Base-by-base conservation (phyloP, 2,113 vertebrate species). In the Cynocephalus volans region DNA sequence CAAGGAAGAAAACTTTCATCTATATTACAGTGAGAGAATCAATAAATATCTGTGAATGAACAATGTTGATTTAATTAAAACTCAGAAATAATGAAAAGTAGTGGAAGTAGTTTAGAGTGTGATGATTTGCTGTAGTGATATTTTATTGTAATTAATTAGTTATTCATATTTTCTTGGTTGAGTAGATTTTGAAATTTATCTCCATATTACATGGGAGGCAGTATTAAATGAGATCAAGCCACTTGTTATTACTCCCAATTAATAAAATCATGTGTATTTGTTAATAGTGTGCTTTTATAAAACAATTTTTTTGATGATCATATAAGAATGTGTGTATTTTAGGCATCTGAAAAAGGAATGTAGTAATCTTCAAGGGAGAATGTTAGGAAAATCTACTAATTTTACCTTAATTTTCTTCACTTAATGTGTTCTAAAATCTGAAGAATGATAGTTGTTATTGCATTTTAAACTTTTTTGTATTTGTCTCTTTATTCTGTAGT, bases 371-470 rank as follows among this genome's bases (percentile, higher is more conserved):
- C 23, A 87, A 86, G 52, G n/a, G 64, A 26, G 9, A 56, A 7
- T 48, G 1, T 84, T 48, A n/a, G 48, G 48, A 48, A 69, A 64
- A 52, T 28, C 33, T 69, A 73, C 21, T 67, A n/a, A 14, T 36
- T 56, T 92, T 84, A n/a, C n/a, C 4, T 79, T 72, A 18, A 58
- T n/a, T 90, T 93, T 80, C 33, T 72, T 54, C 21, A 65, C 3
- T 62, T 45, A 82, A 72, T 94, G 92, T 95, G 33, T 36, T 88
- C 70, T 62, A 60, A 96, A 91, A 80, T 60, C 1, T 70, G 87
- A 45, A 64, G 52, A 91, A 87, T 28, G 41, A 60, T 80, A 19
- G 7, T 82, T 82, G 19, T 28, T 80, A 21, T 13, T 89, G 36
- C 11, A 79, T 73, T 88, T 88, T 93, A 41, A 65, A 90, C 31